Evolutionary conservation across 2,797 vertebrate species (phyloP).

Genomic region (Peromyscus eremicus): DNA sequence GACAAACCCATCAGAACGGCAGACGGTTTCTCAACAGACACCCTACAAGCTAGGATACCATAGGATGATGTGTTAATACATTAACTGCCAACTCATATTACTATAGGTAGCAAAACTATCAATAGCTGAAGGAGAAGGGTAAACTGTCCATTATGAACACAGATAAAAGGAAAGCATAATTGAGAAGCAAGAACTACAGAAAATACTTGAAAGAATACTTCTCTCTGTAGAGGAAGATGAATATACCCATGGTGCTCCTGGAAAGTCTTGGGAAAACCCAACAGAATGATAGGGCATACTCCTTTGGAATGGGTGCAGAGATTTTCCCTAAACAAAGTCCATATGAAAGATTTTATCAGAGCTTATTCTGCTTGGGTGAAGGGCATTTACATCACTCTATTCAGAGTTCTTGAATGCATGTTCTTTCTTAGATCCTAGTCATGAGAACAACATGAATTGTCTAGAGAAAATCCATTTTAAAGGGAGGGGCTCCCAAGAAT

Average conservation of each 20-base stretch:
- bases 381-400: neutral
- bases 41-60: too few species aligned
- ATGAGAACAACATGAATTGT: neutral
- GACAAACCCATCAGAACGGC: neutral
- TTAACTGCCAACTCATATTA: neutral
- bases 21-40: neutral
- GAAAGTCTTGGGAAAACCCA: neutral
- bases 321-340: neutral
- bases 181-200: neutral
- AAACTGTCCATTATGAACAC: neutral
- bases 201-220: neutral
- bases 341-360: neutral
- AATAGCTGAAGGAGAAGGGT: neutral
- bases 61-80: neutral
- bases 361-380: neutral
- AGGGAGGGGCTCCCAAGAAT: too few species aligned
- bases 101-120: neutral
- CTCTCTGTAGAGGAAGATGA: neutral
- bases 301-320: neutral
- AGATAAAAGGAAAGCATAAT: neutral
- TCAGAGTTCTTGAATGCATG: neutral
- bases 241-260: neutral
- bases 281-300: neutral
- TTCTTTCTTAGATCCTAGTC: neutral
- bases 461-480: neutral